Conservation (phyloP, 2,888 invertebrate genomes). For the Leptopterna dolabrata region DNA sequence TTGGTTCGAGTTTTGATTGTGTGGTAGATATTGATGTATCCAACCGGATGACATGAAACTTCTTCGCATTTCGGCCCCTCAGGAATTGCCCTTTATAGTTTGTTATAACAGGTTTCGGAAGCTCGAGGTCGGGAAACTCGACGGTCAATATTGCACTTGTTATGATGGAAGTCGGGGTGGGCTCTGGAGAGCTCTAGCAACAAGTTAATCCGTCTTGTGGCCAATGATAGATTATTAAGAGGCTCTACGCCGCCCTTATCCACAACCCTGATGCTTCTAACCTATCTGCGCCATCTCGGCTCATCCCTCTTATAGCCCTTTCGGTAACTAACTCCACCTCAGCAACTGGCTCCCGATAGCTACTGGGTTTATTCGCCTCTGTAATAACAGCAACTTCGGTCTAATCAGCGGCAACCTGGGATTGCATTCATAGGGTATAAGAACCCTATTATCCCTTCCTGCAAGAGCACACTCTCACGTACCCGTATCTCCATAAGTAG, state of each 20-base stretch:
- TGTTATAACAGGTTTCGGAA: not conserved
- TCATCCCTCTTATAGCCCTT: not conserved
- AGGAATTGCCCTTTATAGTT: too few species aligned
- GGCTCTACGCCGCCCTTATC: not conserved
- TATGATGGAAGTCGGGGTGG: not conserved
- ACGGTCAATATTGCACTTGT: not conserved
- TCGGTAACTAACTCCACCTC: not conserved
- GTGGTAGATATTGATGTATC: too few species aligned
- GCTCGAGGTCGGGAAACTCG: not conserved
- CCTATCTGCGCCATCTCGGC: not conserved
- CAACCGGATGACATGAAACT: too few species aligned
- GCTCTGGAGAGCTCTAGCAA: not conserved
- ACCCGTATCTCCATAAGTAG: too few species aligned
- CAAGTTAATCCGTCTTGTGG: slow-evolving; percentile 20
- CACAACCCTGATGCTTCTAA: not conserved
- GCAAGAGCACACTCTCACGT: too few species aligned
- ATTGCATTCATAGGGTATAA: not conserved
- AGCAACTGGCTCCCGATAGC: not conserved
- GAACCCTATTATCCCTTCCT: too few species aligned
- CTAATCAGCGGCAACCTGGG: not conserved
- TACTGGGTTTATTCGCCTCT: not conserved
- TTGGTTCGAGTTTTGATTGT: too few species aligned
- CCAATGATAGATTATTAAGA: slow-evolving; percentile 26
- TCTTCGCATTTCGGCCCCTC: too few species aligned
- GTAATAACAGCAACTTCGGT: not conserved